Conservation (phyloP, 2,888 invertebrate genomes). For the Magallana nippona region DNA sequence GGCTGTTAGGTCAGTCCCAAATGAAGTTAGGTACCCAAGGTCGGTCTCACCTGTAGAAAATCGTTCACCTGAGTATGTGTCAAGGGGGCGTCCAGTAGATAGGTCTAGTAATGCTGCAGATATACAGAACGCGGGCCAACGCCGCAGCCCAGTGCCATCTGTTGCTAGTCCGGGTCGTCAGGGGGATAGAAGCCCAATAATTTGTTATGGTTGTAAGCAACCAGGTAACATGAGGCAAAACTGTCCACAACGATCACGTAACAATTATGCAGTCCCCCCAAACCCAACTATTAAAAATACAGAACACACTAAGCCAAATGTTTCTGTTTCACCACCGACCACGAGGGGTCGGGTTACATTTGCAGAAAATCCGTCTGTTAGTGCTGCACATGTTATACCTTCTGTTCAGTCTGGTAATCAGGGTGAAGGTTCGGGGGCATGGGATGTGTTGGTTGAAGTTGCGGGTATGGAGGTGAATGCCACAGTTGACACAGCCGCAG, state of each 20-base stretch:
- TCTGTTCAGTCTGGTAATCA: neutral
- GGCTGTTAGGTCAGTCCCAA: neutral
- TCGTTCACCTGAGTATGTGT: no score
- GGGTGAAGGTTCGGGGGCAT: neutral
- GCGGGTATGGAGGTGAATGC: neutral
- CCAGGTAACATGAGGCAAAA: neutral
- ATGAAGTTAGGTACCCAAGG: no score
- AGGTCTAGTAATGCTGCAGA: neutral
- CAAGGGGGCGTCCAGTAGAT: neutral
- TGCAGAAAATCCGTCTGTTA: neutral
- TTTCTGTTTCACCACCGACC: neutral
- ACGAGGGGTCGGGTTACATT: neutral
- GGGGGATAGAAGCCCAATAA: no score
- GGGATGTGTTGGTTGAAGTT: neutral
- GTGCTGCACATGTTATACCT: constrained; percentile 4
- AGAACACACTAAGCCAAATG: neutral
- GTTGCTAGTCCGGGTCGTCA: neutral
- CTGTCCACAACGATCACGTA: neutral
- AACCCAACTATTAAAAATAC: neutral
- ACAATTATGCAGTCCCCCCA: neutral
- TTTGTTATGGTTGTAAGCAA: neutral
- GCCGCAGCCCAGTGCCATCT: neutral
- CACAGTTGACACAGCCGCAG: neutral
- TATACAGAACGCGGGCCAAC: neutral
- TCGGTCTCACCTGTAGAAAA: no score